Base-by-base conservation (phyloP, 2,113 vertebrate species). In the Leuciscus idus region DNA sequence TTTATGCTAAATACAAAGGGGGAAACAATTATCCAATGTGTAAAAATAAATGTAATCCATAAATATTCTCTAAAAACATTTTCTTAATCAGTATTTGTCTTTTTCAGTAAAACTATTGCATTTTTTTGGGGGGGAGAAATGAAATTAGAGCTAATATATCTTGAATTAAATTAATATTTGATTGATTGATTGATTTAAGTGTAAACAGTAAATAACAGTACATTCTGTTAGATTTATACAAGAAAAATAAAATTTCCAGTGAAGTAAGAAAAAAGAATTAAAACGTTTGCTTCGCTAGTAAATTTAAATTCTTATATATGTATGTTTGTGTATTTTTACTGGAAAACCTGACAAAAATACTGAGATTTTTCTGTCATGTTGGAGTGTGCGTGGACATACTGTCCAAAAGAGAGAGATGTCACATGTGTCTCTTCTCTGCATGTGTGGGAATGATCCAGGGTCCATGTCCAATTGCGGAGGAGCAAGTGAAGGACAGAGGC, bases 401-500 rank as follows among this genome's bases (percentile, higher is more conserved):
- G 43, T 62, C 52, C 36, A 39, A 73, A 77, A 70, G 10, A 81
- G 64, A 84, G 36, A 81, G 64, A 61, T 74, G 84, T 48, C 36
- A 30, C 48, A 52, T 55, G 77, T 72, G 52, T 68, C 33, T 86
- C 50, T 73, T 68, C 15, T 72, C 30, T 81, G 73, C 57, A 46
- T 78, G 50, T 70, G 79, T 62, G 84, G 73, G 72, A 77, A 62
- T 55, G 57, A 84, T 77, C 84, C 52, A 43, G 59, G 61, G 46
- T 36, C 82, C 70, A 46, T 82, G 83, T 55, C 68, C 33, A 88
- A 59, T 85, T 15, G 15, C 10, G 52, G 68, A 76, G 77, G 64
- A 78, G 78, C 72, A 85, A 78, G 77, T 48, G 64, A 88, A 88
- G 85, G 89, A 64, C 83, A 85, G 83, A 66, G 80, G 39, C 77